These are phyloP conservation scores for Pachyuromys duprasi DNA, from an alignment of 2,797 vertebrate genomes.

Conservation along the genomic window DNA sequence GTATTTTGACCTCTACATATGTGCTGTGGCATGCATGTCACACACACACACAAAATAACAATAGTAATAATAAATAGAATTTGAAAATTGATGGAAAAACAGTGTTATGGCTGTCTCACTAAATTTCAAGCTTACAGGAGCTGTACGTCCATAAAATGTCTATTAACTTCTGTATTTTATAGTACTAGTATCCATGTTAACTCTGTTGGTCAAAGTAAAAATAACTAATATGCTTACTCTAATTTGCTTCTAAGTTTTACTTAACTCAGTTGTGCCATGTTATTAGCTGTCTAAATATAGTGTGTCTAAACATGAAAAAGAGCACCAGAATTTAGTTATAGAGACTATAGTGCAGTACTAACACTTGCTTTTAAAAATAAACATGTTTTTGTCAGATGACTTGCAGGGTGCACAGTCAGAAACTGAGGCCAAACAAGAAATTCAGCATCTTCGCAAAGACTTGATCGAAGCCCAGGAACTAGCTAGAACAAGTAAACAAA, in stretches of 20 bases:
- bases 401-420: constrained; percentile 93
- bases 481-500: constrained; percentile 97
- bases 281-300: constrained; percentile 80
- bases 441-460: constrained; percentile 95
- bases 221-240: constrained; percentile 75
- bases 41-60: not conserved
- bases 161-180: constrained; percentile 53
- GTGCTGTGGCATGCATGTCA: not conserved
- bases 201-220: constrained; percentile 68
- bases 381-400: constrained; percentile 92
- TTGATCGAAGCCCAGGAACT: constrained; percentile 97
- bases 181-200: constrained; percentile 52
- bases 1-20: not conserved
- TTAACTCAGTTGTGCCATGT: constrained; percentile 79
- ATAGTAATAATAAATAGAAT: not conserved
- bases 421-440: constrained; percentile 95
- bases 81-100: constrained; percentile 43
- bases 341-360: constrained; percentile 78
- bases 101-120: not conserved
- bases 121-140: constrained; percentile 33
- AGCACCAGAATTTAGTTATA: constrained; percentile 58
- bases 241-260: constrained; percentile 81
- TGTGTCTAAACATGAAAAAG: constrained; percentile 68
- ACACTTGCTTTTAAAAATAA: constrained; percentile 84
- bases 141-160: constrained; percentile 34